Evolutionary conservation across 1,140 invertebrate genomes (phyloP).

Genomic region (Drosophila lacertosa): DNA sequence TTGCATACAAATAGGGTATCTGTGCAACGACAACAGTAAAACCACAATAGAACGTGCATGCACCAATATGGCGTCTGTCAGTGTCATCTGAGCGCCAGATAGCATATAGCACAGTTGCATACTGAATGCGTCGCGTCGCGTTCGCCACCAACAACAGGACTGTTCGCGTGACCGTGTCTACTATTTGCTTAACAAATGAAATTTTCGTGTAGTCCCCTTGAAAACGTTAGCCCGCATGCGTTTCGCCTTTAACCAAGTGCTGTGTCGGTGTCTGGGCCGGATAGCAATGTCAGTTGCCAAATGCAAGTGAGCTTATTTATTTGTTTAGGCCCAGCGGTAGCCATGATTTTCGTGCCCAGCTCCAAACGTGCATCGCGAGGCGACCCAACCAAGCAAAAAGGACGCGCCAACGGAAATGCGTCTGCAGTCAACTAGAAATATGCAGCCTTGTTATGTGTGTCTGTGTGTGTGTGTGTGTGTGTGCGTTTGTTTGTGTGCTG

Average conservation of each 20-base stretch:
- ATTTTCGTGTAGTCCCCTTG: slow-evolving; percentile 66
- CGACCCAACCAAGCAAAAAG: slow-evolving; percentile 45
- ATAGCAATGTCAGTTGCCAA: slow-evolving; percentile 70
- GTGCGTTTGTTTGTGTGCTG: slow-evolving; percentile 6
- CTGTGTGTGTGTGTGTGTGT: slow-evolving; percentile 12
- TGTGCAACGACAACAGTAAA: slow-evolving; percentile 21
- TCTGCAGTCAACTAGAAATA: slow-evolving; percentile 68
- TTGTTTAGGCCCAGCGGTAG: slow-evolving; percentile 77
- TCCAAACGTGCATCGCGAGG: slow-evolving; percentile 20
- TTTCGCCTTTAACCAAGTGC: neutral
- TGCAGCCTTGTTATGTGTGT: slow-evolving; percentile 32
- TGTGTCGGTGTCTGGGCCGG: slow-evolving; percentile 40
- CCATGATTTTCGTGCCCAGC: slow-evolving; percentile 50
- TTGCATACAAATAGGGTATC: slow-evolving; percentile 18
- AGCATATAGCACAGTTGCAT: slow-evolving; percentile 39
- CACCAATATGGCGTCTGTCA: slow-evolving; percentile 63
- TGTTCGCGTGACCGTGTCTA: slow-evolving; percentile 42
- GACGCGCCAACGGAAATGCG: slow-evolving; percentile 67
- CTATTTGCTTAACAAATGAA: slow-evolving; percentile 81
- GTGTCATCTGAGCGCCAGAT: slow-evolving; percentile 66
- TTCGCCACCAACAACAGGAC: neutral
- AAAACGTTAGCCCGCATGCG: slow-evolving; percentile 15
- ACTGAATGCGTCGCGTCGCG: slow-evolving; percentile 35
- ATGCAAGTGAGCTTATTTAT: slow-evolving; percentile 77
- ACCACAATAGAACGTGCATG: slow-evolving; percentile 22